Base-by-base conservation (phyloP, 2,797 vertebrate genomes). In the Acrossocheilus wenchowensis region DNA sequence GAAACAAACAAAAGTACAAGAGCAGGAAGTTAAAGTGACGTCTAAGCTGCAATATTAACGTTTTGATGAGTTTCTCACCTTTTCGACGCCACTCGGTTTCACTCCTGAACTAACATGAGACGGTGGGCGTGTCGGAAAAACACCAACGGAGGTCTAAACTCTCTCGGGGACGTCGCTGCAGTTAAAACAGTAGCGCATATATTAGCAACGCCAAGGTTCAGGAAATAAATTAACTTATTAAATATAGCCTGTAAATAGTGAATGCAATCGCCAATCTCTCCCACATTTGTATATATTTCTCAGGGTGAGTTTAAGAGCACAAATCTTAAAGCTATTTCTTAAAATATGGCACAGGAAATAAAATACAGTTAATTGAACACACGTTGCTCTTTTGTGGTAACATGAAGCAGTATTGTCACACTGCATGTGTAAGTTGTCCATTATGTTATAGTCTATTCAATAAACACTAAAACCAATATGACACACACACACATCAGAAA, bases 21-120 rank as follows among this genome's bases (percentile, higher is more conserved):
- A 17, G 3, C 45, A 68, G 9, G 6, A 30, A 0, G 21, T 5
- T 12, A 21, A 2, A 23, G 5, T 21, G 12, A 81, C 54, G 17
- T 43, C 10, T 23, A 57, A 52, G 8, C 0, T 19, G 10, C 52
- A 50, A 85, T 41, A 41, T 30, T 17, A 4, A 11, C 60, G 45
- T 41, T 19, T 68, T 26, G 15, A 23, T 21, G 60, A 11, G 64
- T 60, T 71, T 78, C 64, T 85, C 26, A 85, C 84, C 84, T 73
- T 80, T 78, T 60, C 2, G n/a, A 10, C 3, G 30, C 39, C 26
- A 14, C 52, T 57, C 64, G 36, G 36, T 50, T 50, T 50, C 66
- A 26, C 81, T 72, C 83, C 36, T 39, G 66, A 50, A 45, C 17
- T 72, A 60, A 73, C 36, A 8, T n/a, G 8, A 66, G 48, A 17